Evolutionary conservation across 2,888 invertebrate genomes (phyloP), one percentile per base, ranked within the genome.

Genomic region (Lacanobia wlatinum): DNA sequence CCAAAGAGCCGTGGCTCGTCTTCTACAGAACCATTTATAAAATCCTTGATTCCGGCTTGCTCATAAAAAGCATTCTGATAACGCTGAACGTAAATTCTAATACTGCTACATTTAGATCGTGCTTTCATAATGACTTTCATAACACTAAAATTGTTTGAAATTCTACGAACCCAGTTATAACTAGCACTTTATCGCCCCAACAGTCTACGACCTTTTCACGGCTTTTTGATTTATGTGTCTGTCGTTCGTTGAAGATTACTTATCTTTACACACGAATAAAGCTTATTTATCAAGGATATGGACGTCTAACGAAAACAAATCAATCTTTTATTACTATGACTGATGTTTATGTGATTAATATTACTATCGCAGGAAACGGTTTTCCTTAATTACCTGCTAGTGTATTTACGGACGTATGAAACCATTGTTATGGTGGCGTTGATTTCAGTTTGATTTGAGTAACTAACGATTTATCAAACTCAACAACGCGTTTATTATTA

Each of bases 221-320:
- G 92, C 91, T 91, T 92, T 92, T 92, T 95, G 94, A 94, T 95
- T 95, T 95, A 94, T 94, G 91, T 87, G 86, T 90, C 89, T 91
- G 92, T 92, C 91, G 86, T 90, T 87, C 87, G 87, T 91, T 92
- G 90, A 89, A 92, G 91, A 92, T 92, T 92, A 91, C 91, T 89
- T 94, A 94, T 94, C 94, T 89, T 86, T 89, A 90, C 88, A 85
- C 88, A 90, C 88, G 90, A 90, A 90, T 92, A 90, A 89, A 89
- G 89, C 88, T 92, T 91, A 92, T 93, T 93, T 93, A 92, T 90
- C 90, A 89, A 90, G 89, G 87, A 87, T 89, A 85, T 84, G 86
- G 87, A 82, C 82, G 83, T 83, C 76, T 76, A 84, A 87, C 78
- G 82, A 86, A 88, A 88, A 89, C 88, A 89, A 87, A 87, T 87